Evolutionary conservation across 2,113 vertebrate genomes (phyloP).

Genomic region (Pelobates fuscus): DNA sequence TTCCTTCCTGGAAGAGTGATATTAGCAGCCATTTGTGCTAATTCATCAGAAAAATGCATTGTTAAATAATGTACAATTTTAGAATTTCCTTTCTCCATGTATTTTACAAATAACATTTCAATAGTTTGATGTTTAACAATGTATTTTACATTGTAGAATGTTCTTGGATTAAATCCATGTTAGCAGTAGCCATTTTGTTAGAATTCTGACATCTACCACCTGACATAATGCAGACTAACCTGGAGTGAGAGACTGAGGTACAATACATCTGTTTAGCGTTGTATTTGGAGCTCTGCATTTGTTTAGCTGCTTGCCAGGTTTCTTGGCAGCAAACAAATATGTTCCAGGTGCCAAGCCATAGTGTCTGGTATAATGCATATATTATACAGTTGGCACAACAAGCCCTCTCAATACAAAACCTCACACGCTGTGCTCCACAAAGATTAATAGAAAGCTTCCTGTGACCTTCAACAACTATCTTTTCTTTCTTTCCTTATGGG

Average conservation of each 20-base stretch:
- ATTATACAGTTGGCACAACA: conserved; percentile 16
- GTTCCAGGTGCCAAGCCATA: conserved; percentile 14
- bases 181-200: background rate
- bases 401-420: background rate
- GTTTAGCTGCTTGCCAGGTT: background rate
- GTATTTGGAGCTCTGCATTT: conserved; percentile 25
- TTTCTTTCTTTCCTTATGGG: background rate
- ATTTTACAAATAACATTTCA: background rate
- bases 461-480: conserved; percentile 13
- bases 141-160: background rate
- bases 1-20: no score
- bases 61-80: no score
- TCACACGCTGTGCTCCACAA: background rate
- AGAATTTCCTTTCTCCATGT: no score
- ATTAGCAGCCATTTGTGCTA: no score
- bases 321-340: conserved; percentile 26
- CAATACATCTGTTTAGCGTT: background rate
- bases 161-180: background rate
- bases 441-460: conserved; percentile 10
- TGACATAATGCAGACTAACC: background rate
- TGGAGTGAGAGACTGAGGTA: background rate
- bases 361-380: conserved; percentile 11
- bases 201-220: background rate
- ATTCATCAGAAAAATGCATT: no score
- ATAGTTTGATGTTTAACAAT: background rate